phyloP scores from a whole-genome alignment of 2,888 invertebrate species.

The Hydriomena furcata region DNA sequence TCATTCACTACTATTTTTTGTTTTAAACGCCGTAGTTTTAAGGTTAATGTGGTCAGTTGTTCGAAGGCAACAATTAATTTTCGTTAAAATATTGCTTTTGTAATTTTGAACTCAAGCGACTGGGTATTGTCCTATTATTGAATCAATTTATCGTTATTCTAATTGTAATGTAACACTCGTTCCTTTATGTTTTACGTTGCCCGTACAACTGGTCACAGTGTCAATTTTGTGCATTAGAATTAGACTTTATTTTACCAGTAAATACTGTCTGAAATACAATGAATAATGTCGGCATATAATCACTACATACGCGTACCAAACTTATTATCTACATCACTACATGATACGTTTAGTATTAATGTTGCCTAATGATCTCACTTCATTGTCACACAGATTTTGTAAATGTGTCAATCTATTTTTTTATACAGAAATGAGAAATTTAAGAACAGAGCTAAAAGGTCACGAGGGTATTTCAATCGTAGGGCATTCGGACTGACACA shows the following conservation, averaged over 20 bases:
- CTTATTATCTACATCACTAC: conserved; percentile 47
- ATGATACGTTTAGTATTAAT: conserved; percentile 79
- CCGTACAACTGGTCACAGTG: conserved; percentile 12
- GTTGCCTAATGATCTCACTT: conserved; percentile 81
- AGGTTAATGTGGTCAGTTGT: conserved; percentile 10
- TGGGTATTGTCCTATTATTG: neutral
- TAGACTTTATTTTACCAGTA: conserved; percentile 9
- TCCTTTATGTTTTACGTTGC: conserved; percentile 1
- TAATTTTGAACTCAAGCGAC: too few relatives aligned
- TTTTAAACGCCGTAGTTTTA: conserved; percentile 13
- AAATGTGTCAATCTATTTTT: conserved; percentile 53
- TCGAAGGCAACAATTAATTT: neutral
- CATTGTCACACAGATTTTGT: conserved; percentile 71
- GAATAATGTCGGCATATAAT: conserved; percentile 26
- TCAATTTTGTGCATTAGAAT: conserved; percentile 15
- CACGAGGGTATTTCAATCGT: conserved; percentile 25
- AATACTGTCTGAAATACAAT: conserved; percentile 28
- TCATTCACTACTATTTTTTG: conserved; percentile 17
- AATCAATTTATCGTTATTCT: too few relatives aligned
- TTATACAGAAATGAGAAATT: conserved; percentile 17
- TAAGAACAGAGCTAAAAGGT: neutral
- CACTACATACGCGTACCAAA: conserved; percentile 12
- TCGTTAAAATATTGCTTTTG: neutral
- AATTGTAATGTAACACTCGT: too few relatives aligned
- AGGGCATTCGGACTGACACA: conserved; percentile 50